Evolutionary conservation across 2,888 invertebrate genomes (phyloP), one percentile per base, ranked within the genome.

Genomic region (Epinotia brunnichana): DNA sequence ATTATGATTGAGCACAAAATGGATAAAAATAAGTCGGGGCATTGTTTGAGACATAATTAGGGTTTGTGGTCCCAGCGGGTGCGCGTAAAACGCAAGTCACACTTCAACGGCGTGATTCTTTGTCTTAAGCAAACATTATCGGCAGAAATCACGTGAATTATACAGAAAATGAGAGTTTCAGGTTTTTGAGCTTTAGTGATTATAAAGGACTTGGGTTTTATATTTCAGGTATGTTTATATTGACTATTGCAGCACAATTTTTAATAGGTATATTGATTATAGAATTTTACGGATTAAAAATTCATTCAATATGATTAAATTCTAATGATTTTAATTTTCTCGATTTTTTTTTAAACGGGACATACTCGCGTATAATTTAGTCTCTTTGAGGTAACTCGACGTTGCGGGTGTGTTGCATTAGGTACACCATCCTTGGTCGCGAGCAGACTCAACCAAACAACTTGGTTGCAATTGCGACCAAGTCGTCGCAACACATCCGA

Each of bases 1-100:
- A 93, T 93, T 93, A 92, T 92, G 92, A 93, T 93, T 91, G 92
- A 93, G 92, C 91, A 88, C 87, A 90, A 90, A 92, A 90, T 87
- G 90, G 90, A 88, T 93, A 92, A 93, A 93, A 93, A 93, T 92
- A 85, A 90, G 87, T 83, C 78, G 80, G 83, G 80, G 89, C 85
- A 90, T 92, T 93, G 92, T 93, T 92, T 91, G 90, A 88, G 86
- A 85, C 85, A 85, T 92, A 93, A 93, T 93, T 93, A 92, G 84
- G 91, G 92, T 92, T 91, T 91, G 92, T 90, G 87, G 90, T 89
- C 90, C 91, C 92, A 78, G 74, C 77, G 88, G 90, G 86, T 76
- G 75, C 77, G 76, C 71, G 66, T 66, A 79, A 83, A 81, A 77
- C 83, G 91, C 91, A 89, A 92, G 90, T 92, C 90, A 91, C 82